These are phyloP conservation scores for Xenopus laevis DNA, from an alignment of 2,113 vertebrate genomes.

Conservation along the genomic window DNA sequence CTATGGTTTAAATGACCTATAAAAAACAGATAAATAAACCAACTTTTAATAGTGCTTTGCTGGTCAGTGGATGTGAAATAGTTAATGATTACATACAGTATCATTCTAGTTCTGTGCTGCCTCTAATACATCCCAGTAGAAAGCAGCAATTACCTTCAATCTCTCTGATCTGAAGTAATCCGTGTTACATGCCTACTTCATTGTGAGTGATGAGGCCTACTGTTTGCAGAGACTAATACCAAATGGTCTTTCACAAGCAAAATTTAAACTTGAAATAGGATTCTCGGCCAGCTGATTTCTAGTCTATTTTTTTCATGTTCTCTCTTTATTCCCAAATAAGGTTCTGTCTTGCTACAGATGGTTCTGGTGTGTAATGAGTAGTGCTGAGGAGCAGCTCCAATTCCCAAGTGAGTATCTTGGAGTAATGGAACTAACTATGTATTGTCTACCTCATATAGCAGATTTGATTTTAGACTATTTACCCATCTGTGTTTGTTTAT, in stretches of 20 bases:
- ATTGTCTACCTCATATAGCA: constrained; percentile 75
- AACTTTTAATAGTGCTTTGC: constrained; percentile 40
- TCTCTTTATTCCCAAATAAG: constrained; percentile 93
- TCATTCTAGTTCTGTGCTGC: constrained; percentile 53
- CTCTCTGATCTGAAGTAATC: constrained; percentile 87
- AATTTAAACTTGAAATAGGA: constrained; percentile 98
- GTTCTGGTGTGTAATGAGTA: constrained; percentile 87
- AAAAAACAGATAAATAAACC: neutral
- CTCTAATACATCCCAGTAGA: constrained; percentile 67
- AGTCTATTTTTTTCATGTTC: constrained; percentile 82
- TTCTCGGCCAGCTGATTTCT: constrained; percentile 84
- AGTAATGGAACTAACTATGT: constrained; percentile 85
- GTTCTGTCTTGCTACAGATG: constrained; percentile 87
- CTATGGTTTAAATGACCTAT: neutral
- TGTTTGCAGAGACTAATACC: constrained; percentile 94
- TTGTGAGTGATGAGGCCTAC: constrained; percentile 90
- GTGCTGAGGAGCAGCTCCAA: constrained; percentile 69
- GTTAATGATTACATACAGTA: constrained; percentile 53
- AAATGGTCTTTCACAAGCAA: constrained; percentile 96
- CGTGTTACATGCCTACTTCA: constrained; percentile 83
- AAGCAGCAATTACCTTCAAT: constrained; percentile 82
- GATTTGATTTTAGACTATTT: constrained; percentile 90
- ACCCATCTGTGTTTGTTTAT: constrained; percentile 81
- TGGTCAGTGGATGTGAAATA: constrained; percentile 44
- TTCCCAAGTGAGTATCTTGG: constrained; percentile 80